phyloP scores from a whole-genome alignment of 2,113 vertebrate species.

The Callaeas wilsoni region DNA sequence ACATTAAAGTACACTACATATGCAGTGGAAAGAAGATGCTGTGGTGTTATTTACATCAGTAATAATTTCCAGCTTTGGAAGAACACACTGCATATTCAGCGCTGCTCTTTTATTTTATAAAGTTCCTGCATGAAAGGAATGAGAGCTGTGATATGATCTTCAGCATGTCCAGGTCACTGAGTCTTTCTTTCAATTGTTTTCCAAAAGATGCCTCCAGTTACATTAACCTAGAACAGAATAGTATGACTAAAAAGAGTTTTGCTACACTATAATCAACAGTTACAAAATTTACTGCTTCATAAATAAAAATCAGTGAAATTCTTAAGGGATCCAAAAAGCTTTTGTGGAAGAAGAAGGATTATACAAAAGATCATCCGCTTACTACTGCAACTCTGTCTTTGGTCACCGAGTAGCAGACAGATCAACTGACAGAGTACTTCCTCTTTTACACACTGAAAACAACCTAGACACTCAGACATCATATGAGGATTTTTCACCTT shows the following conservation, averaged over 20 bases:
- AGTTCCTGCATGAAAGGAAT: neutral
- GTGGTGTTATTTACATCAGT: neutral
- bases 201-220: neutral
- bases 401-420: neutral
- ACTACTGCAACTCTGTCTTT: neutral
- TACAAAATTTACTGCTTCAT: neutral
- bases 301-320: neutral
- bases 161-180: neutral
- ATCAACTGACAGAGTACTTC: neutral
- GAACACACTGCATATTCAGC: neutral
- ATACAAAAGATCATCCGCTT: neutral
- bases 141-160: neutral
- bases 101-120: neutral
- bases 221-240: neutral
- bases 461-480: neutral
- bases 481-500: neutral
- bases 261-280: neutral
- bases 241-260: neutral
- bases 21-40: neutral
- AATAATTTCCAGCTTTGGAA: neutral
- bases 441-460: neutral
- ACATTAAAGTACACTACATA: neutral
- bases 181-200: neutral
- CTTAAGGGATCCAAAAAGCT: neutral
- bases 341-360: neutral